Evolutionary conservation across 2,797 vertebrate genomes (phyloP).

Genomic region (Taenioides sp.): DNA sequence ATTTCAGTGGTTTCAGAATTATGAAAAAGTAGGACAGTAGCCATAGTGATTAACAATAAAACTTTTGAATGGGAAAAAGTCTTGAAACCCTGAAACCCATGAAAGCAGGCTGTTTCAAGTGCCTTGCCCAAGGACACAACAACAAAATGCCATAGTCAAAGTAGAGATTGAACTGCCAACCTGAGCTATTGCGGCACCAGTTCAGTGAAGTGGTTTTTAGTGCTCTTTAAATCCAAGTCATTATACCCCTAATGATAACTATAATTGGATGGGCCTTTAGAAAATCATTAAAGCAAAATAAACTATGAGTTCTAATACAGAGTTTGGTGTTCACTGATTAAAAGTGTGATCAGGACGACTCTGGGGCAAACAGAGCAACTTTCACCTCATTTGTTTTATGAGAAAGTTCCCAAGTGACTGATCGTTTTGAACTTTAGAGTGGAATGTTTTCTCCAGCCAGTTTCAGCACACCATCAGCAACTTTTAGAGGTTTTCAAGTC

Average conservation of each 20-base stretch:
- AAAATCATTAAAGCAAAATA: constrained; percentile 32
- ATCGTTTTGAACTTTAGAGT: neutral
- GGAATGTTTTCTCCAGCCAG: neutral
- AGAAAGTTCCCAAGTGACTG: neutral
- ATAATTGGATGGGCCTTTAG: constrained; percentile 29
- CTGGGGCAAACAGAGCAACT: constrained; percentile 14
- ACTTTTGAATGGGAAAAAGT: too few relatives aligned
- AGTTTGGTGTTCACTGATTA: constrained; percentile 25
- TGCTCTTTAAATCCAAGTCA: constrained; percentile 7
- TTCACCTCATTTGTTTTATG: constrained; percentile 13
- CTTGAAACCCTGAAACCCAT: too few relatives aligned
- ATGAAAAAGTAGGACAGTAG: too few relatives aligned
- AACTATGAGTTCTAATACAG: constrained; percentile 13
- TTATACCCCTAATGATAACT: constrained; percentile 36
- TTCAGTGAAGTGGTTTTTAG: neutral
- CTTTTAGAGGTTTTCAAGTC: neutral
- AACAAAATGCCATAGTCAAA: neutral
- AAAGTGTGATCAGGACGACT: constrained; percentile 15
- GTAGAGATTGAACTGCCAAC: neutral
- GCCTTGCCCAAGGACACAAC: neutral
- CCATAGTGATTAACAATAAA: too few relatives aligned
- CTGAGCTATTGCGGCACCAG: neutral
- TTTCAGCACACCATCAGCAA: neutral
- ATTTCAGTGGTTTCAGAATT: too few relatives aligned
- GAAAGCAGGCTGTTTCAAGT: neutral